Base-by-base conservation (phyloP, 1,140 invertebrate species). In the Mesaphorura yosii region DNA sequence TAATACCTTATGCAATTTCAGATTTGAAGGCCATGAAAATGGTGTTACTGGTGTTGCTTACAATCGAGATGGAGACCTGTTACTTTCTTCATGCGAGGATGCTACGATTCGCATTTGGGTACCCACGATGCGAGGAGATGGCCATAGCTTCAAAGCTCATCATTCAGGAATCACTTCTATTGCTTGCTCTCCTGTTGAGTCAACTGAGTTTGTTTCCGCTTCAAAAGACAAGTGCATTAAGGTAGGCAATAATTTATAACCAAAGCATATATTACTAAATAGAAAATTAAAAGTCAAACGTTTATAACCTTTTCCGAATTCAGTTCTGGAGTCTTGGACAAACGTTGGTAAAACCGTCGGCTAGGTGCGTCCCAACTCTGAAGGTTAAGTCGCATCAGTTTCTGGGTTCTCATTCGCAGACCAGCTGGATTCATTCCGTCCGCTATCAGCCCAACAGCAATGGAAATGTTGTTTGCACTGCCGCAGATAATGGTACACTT, bases 341-440 rank as follows among this genome's bases (percentile, higher is more conserved):
- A n/a, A n/a, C n/a, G n/a, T n/a, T n/a, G n/a, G n/a, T n/a, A n/a
- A n/a, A n/a, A n/a, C n/a, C n/a, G n/a, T n/a, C n/a, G n/a, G n/a
- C n/a, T n/a, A n/a, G n/a, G n/a, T n/a, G n/a, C n/a, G n/a, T n/a
- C 23, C 7, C 14, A 31, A 44, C 7, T 3, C n/a, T 41, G 7
- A 17, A 17, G 6, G 17, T 45, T 19, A 4, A 19, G 6, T 27
- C 25, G 15, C 41, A 50, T 38, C 17, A 49, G 39, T 53, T 57
- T 40, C n/a, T 57, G 6, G 27, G n/a, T 3, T 54, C 46, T 12
- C 49, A 29, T 27, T 12, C 12, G 2, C 60, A 62, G 23, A 62
- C 38, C 14, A 58, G 59, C 31, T 62, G 60, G 60, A 53, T 62
- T 17, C 37, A 49, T 26, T 62, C 56, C 10, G 57, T 62, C 20